phyloP scores from a whole-genome alignment of 2,797 vertebrate genomes.

The Lacerta agilis region DNA sequence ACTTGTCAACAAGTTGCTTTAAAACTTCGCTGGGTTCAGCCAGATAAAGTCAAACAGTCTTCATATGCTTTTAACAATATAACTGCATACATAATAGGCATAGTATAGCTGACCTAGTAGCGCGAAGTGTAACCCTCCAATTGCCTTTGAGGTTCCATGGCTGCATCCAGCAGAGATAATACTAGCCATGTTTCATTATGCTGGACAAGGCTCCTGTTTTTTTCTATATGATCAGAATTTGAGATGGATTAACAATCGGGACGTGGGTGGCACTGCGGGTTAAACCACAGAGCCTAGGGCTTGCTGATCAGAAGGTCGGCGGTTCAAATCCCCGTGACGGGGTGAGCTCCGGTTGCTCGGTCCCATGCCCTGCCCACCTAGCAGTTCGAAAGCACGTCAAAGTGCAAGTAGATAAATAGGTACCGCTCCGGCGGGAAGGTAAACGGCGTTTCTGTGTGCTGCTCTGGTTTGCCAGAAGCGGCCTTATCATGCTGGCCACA shows the following conservation, averaged over 20 bases:
- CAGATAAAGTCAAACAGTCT: not conserved
- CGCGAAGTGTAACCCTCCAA: not conserved
- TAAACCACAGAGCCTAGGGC: no score
- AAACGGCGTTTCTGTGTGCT: no score
- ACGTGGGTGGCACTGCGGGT: no score
- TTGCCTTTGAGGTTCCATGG: not conserved
- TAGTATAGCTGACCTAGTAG: not conserved
- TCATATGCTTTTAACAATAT: not conserved
- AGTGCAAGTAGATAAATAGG: no score
- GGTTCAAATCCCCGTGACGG: no score
- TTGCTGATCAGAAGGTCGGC: no score
- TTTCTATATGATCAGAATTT: not conserved
- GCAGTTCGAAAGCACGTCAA: no score
- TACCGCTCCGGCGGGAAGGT: no score
- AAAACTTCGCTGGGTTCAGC: slow-evolving; percentile 4
- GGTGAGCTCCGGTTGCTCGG: no score
- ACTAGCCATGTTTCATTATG: not conserved
- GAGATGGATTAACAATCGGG: not conserved
- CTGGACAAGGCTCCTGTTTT: not conserved
- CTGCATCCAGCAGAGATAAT: not conserved
- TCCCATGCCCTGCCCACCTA: no score
- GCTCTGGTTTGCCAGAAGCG: no score
- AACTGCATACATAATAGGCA: slow-evolving; percentile 7
- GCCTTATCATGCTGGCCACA: no score
- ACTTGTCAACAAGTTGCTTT: not conserved